Percentiles rank a stretch among this genome's conserved stretches.
Evolutionary conservation across 2,888 invertebrate species (phyloP).

Genomic region (Hipparchia semele): DNA sequence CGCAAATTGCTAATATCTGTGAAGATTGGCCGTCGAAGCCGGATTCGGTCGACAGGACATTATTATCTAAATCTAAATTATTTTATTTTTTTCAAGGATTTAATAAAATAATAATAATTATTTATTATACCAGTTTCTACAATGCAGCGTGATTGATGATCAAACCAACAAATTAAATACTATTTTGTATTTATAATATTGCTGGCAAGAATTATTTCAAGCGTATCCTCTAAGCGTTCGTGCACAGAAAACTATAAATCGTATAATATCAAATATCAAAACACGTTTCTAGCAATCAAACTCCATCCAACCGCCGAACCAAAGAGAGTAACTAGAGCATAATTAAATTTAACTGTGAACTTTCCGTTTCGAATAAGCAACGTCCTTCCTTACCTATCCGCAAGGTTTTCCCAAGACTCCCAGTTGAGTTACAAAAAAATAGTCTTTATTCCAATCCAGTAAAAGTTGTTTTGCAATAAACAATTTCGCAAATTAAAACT

Average conservation of each 20-base stretch:
- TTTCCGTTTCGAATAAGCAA: slow-evolving; percentile 23
- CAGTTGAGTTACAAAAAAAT: neutral
- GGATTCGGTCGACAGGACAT: no score
- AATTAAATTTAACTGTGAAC: slow-evolving; percentile 34
- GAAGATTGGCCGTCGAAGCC: no score
- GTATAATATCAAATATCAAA: neutral
- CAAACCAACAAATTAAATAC: no score
- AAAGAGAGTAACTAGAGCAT: slow-evolving; percentile 7
- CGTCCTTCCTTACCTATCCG: slow-evolving; percentile 2
- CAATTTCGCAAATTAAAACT: neutral
- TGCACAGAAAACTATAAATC: neutral
- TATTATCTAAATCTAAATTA: no score
- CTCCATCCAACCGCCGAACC: neutral
- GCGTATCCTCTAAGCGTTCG: no score
- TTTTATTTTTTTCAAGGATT: no score
- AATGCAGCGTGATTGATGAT: no score
- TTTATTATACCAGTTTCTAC: no score
- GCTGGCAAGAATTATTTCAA: no score
- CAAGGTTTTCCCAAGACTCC: neutral
- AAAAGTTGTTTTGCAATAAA: neutral
- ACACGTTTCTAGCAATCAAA: neutral
- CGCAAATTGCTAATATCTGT: no score
- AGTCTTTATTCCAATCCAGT: neutral
- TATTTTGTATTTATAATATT: no score
- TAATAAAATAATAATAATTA: no score